phyloP scores from a whole-genome alignment of 2,113 vertebrate species.

The Centropus unirufus region DNA sequence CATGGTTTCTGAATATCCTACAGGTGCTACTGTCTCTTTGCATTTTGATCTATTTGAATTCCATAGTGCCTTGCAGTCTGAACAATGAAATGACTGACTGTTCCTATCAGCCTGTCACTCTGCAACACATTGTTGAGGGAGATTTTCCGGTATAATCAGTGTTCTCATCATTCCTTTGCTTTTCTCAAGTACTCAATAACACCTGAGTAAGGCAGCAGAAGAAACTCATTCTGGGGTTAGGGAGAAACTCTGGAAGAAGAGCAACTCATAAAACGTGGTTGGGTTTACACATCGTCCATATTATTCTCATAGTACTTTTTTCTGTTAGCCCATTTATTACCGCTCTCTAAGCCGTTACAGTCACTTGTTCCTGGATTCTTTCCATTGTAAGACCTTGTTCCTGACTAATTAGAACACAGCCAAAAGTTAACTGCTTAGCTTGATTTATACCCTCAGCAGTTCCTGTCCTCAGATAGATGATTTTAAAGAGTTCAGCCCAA shows the following conservation, averaged over 20 bases:
- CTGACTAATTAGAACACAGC: constrained; percentile 12
- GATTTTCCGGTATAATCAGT: neutral
- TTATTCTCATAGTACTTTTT: neutral
- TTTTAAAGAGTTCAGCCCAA: constrained; percentile 17
- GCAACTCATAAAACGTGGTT: neutral
- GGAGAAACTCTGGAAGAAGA: neutral
- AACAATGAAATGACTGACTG: constrained; percentile 13
- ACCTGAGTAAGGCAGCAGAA: neutral
- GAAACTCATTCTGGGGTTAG: neutral
- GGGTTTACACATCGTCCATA: neutral
- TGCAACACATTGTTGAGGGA: neutral
- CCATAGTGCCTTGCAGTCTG: constrained; percentile 13
- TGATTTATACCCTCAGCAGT: constrained; percentile 1
- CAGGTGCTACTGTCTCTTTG: constrained; percentile 12
- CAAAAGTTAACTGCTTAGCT: neutral
- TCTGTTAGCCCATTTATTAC: constrained; percentile 14
- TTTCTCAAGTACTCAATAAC: neutral
- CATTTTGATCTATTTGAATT: constrained; percentile 15
- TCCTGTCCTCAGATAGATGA: neutral
- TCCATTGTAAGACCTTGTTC: constrained; percentile 15
- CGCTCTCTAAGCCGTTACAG: neutral
- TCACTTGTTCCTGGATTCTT: constrained; percentile 2
- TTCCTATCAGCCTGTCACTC: constrained; percentile 8
- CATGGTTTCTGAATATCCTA: neutral
- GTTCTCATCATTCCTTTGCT: neutral